Conservation (phyloP, 1,140 invertebrate species). For the Galendromus occidentalis region DNA sequence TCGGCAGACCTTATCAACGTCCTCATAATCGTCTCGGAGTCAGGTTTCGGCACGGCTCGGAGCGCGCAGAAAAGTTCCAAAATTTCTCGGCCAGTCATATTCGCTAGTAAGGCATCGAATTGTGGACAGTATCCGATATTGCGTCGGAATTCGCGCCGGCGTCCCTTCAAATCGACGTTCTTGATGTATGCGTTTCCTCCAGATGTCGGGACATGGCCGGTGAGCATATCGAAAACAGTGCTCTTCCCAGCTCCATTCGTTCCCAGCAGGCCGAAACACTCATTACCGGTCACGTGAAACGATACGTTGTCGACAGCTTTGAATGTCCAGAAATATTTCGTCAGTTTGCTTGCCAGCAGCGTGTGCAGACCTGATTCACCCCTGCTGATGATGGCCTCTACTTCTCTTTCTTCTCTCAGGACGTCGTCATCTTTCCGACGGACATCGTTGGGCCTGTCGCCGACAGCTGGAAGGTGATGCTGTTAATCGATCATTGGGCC, state of each 20-base stretch:
- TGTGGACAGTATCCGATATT: conserved; percentile 32
- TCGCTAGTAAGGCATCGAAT: conserved; percentile 30
- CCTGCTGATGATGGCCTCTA: too few relatives aligned
- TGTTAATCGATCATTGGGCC: too few relatives aligned
- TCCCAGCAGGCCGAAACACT: conserved; percentile 27
- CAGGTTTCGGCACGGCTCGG: conserved; percentile 18
- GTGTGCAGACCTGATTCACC: conserved; percentile 23
- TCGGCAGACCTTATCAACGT: too few relatives aligned
- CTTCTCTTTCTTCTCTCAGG: too few relatives aligned
- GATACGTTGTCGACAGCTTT: conserved; percentile 36
- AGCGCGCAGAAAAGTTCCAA: conserved; percentile 20
- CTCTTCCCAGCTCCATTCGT: conserved; percentile 35
- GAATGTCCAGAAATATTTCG: conserved; percentile 24
- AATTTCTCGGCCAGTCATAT: conserved; percentile 23
- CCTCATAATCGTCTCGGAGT: not conserved
- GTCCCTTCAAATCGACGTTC: not conserved
- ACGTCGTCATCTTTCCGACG: too few relatives aligned
- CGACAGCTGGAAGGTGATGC: too few relatives aligned
- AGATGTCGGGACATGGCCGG: conserved; percentile 24
- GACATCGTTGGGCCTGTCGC: too few relatives aligned
- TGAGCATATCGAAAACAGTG: conserved; percentile 26
- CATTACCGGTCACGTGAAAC: conserved; percentile 36
- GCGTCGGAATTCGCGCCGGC: not conserved
- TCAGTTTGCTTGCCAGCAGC: conserved; percentile 27
- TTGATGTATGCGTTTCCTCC: conserved; percentile 28